phyloP scores from a whole-genome alignment of 2,797 vertebrate genomes.

The Neosilurus mollespiculum region DNA sequence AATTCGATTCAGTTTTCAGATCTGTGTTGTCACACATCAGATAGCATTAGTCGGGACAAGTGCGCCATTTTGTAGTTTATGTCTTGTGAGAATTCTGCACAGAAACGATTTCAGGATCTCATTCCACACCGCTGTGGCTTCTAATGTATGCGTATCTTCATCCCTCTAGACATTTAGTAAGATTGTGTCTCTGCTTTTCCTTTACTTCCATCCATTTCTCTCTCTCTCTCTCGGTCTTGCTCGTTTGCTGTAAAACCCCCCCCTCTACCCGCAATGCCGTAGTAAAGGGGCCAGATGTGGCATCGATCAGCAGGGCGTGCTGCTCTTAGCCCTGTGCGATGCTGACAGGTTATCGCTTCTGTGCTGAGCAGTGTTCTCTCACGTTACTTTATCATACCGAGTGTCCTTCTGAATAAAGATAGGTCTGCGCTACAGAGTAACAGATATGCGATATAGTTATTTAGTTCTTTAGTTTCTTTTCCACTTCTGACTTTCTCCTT shows the following conservation, averaged over 20 bases:
- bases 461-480: neutral
- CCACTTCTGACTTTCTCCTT: neutral
- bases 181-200: constrained; percentile 10
- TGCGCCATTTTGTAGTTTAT: neutral
- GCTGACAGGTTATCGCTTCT: constrained; percentile 61
- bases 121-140: neutral
- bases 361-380: neutral
- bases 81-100: constrained; percentile 24
- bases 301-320: constrained; percentile 43
- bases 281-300: constrained; percentile 56
- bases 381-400: neutral
- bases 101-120: constrained; percentile 3
- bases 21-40: constrained; percentile 14
- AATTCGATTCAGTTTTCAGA: constrained; percentile 9
- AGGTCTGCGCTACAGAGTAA: neutral
- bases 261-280: constrained; percentile 60
- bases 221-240: constrained; percentile 11
- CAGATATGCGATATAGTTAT: neutral
- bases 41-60: constrained; percentile 10
- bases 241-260: neutral
- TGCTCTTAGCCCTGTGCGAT: constrained; percentile 59
- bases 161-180: constrained; percentile 6
- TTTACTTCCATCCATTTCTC: constrained; percentile 6
- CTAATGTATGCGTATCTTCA: constrained; percentile 30
- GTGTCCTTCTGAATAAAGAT: neutral